Conservation (phyloP, 1,140 invertebrate genomes). For the Leptinotarsa lineolata region DNA sequence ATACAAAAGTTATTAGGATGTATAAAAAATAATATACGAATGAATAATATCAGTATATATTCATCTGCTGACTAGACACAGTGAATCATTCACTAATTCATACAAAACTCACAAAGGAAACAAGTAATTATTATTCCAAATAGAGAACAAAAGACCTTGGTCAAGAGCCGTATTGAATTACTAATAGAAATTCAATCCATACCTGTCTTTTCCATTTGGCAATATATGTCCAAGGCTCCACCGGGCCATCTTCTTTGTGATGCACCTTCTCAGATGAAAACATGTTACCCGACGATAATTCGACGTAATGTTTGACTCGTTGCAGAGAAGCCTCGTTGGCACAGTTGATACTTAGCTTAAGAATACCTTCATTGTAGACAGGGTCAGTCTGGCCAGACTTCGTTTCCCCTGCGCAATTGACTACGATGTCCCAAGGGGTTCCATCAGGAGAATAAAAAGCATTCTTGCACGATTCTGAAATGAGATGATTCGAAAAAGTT, state of each 20-base stretch:
- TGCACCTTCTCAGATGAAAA: slow-evolving; percentile 77
- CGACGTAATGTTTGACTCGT: slow-evolving; percentile 72
- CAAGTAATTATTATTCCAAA: slow-evolving; percentile 3
- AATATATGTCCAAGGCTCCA: slow-evolving; percentile 82
- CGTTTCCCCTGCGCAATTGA: slow-evolving; percentile 90
- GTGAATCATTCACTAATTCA: background rate
- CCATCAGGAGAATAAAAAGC: slow-evolving; percentile 68
- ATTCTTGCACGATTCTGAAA: slow-evolving; percentile 73
- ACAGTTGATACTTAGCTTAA: slow-evolving; percentile 82
- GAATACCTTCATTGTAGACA: slow-evolving; percentile 87
- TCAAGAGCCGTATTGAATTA: background rate
- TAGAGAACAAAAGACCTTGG: slow-evolving; percentile 14
- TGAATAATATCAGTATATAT: too few relatives aligned
- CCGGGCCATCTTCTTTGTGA: slow-evolving; percentile 74
- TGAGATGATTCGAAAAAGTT: slow-evolving; percentile 16
- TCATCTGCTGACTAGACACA: too few relatives aligned
- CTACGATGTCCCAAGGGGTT: slow-evolving; percentile 73
- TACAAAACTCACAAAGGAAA: background rate
- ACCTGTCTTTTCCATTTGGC: slow-evolving; percentile 73
- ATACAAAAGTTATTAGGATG: too few relatives aligned
- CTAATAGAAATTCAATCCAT: slow-evolving; percentile 18
- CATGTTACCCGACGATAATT: slow-evolving; percentile 84
- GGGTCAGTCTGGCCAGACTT: slow-evolving; percentile 84
- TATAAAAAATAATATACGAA: too few relatives aligned
- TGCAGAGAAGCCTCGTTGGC: slow-evolving; percentile 74